These are phyloP conservation scores for Fundulus diaphanus DNA, from an alignment of 2,797 vertebrate species.

Conservation along the genomic window DNA sequence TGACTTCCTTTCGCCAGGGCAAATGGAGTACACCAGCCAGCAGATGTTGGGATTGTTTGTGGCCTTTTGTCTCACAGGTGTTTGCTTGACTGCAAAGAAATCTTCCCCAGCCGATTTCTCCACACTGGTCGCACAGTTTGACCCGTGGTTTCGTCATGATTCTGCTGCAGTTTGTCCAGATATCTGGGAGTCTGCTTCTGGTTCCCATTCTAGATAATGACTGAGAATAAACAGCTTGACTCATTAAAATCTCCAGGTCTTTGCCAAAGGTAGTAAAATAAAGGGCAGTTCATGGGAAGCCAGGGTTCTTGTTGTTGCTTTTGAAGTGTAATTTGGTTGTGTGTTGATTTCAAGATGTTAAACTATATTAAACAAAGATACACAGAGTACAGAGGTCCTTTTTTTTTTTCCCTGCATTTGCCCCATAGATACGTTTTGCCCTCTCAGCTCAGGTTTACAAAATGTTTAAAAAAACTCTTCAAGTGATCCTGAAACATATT, in stretches of 20 bases:
- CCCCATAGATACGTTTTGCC: conserved; percentile 1
- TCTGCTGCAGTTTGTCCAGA: conserved; percentile 20
- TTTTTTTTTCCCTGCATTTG: conserved; percentile 39
- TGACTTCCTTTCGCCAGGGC: conserved; percentile 54
- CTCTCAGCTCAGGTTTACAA: conserved; percentile 8
- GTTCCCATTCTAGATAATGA: conserved; percentile 48
- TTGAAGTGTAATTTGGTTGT: conserved; percentile 31
- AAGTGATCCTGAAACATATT: conserved; percentile 48
- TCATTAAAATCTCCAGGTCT: conserved; percentile 35
- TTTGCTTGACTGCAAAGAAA: conserved; percentile 43
- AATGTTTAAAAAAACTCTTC: conserved; percentile 13
- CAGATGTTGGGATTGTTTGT: conserved; percentile 55
- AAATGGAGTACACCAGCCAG: conserved; percentile 53
- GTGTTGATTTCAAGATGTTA: conserved; percentile 32
- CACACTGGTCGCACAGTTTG: conserved; percentile 33
- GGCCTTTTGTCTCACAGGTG: conserved; percentile 48
- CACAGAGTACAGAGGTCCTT: conserved; percentile 16
- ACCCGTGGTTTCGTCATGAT: conserved; percentile 32
- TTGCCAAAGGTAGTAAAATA: conserved; percentile 40
- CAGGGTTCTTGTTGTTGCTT: conserved; percentile 36
- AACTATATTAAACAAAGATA: conserved; percentile 21
- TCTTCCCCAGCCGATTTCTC: conserved; percentile 18
- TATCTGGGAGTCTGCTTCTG: conserved; percentile 44
- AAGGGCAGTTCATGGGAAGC: conserved; percentile 33
- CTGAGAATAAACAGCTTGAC: conserved; percentile 33